Conservation (phyloP, 2,888 invertebrate genomes). For the Scaptomyza flava region DNA sequence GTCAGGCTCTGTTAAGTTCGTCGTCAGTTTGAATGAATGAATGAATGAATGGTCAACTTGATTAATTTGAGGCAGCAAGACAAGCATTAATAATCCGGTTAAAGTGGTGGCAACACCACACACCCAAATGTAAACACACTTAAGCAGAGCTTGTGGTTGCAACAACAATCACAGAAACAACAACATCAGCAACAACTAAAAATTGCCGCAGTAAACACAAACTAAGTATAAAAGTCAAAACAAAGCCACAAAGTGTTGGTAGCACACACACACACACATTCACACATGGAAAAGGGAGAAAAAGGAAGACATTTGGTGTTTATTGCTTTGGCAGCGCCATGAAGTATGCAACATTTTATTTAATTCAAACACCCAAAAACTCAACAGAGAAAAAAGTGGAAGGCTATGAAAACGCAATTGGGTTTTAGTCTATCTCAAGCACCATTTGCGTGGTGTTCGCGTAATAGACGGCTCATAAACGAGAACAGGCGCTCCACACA, state of each 20-base stretch:
- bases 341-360: constrained; percentile 72
- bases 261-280: constrained; percentile 38
- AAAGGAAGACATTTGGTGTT: constrained; percentile 48
- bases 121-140: constrained; percentile 67
- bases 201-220: constrained; percentile 71
- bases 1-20: constrained; percentile 41
- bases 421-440: constrained; percentile 52
- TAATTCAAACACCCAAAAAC: constrained; percentile 36
- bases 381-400: constrained; percentile 1
- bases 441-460: constrained; percentile 56
- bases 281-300: constrained; percentile 3
- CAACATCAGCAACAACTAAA: constrained; percentile 32
- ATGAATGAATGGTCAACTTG: constrained; percentile 80
- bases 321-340: constrained; percentile 59
- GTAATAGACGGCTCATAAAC: constrained; percentile 65
- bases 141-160: constrained; percentile 75
- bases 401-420: constrained; percentile 63
- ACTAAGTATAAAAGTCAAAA: constrained; percentile 79
- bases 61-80: constrained; percentile 78
- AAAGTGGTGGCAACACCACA: constrained; percentile 63
- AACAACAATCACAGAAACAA: constrained; percentile 29
- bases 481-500: constrained; percentile 11
- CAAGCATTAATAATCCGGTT: constrained; percentile 80
- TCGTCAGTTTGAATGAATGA: constrained; percentile 49
- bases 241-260: constrained; percentile 78